phyloP scores from a whole-genome alignment of 2,888 invertebrate genomes.

The Thereva unica region DNA sequence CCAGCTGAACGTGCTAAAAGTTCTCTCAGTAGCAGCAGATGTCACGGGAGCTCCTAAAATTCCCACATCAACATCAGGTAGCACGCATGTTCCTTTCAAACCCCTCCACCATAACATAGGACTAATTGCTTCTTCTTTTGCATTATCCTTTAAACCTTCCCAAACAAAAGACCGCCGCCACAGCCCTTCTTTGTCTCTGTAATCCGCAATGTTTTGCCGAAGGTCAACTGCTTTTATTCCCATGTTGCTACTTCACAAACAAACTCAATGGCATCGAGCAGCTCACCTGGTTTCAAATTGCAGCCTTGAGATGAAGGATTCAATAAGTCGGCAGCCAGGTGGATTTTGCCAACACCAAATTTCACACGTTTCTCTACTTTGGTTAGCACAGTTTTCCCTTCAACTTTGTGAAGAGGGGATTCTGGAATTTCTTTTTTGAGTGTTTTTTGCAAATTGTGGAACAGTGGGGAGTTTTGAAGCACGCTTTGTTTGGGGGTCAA shows the following conservation, averaged over 20 bases:
- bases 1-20: too few species aligned
- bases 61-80: slow-evolving; percentile 43
- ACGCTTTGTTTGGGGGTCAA: too few species aligned
- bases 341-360: not conserved
- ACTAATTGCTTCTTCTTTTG: slow-evolving; percentile 8
- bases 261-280: not conserved
- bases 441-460: not conserved
- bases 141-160: not conserved
- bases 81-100: slow-evolving; percentile 41
- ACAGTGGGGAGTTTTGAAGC: too few species aligned
- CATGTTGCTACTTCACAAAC: not conserved
- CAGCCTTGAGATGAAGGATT: slow-evolving; percentile 7
- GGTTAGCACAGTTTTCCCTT: slow-evolving; percentile 1
- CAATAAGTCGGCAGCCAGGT: too few species aligned
- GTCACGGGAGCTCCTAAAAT: too few species aligned
- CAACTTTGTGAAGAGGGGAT: not conserved
- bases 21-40: too few species aligned
- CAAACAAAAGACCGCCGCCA: not conserved
- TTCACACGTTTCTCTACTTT: not conserved
- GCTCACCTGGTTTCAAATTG: not conserved
- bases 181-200: slow-evolving; percentile 3
- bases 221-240: not conserved
- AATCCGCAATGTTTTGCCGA: not conserved
- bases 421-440: slow-evolving; percentile 2
- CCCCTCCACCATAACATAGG: slow-evolving; percentile 44